A percentile compares a stretch with the other conserved stretches of the same genome.
Conservation (phyloP, 2,888 invertebrate genomes). For the Hirtodrosophila duncani region DNA sequence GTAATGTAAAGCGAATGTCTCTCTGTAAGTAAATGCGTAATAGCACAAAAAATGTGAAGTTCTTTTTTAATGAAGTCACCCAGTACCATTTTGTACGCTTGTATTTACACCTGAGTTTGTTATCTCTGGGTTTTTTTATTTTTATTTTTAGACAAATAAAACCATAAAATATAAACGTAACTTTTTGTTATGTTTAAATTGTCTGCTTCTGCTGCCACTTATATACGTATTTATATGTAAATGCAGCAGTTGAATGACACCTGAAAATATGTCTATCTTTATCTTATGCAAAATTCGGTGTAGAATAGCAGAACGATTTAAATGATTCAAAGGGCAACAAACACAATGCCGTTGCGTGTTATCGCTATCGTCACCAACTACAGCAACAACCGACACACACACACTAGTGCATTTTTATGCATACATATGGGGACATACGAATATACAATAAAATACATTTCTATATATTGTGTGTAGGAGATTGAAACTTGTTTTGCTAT, state of each 20-base stretch:
- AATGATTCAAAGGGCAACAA: conserved; percentile 7
- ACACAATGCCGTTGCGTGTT: too few relatives aligned
- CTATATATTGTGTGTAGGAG: conserved; percentile 26
- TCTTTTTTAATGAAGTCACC: conserved; percentile 41
- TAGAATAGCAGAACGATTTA: conserved; percentile 21
- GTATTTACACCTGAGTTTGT: too few relatives aligned
- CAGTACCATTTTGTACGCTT: conserved; percentile 20
- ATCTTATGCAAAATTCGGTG: not conserved
- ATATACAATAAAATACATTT: not conserved
- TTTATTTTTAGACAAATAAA: conserved; percentile 35
- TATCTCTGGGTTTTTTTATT: too few relatives aligned
- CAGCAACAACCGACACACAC: too few relatives aligned
- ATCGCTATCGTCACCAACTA: too few relatives aligned
- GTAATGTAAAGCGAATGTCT: conserved; percentile 52
- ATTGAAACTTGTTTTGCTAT: conserved; percentile 49
- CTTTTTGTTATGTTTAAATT: too few relatives aligned
- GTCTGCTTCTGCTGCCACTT: conserved; percentile 20
- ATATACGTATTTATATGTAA: conserved; percentile 17
- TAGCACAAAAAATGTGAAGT: conserved; percentile 64
- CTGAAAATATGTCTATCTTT: conserved; percentile 2
- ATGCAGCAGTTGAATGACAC: conserved; percentile 40
- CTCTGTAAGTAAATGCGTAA: conserved; percentile 59
- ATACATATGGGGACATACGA: too few relatives aligned
- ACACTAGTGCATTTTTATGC: too few relatives aligned
- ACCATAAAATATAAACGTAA: conserved; percentile 13